Percentiles rank a stretch among this genome's conserved stretches.
phyloP scores from a whole-genome alignment of 2,113 vertebrate species.

The Microcebus ravelobensis region DNA sequence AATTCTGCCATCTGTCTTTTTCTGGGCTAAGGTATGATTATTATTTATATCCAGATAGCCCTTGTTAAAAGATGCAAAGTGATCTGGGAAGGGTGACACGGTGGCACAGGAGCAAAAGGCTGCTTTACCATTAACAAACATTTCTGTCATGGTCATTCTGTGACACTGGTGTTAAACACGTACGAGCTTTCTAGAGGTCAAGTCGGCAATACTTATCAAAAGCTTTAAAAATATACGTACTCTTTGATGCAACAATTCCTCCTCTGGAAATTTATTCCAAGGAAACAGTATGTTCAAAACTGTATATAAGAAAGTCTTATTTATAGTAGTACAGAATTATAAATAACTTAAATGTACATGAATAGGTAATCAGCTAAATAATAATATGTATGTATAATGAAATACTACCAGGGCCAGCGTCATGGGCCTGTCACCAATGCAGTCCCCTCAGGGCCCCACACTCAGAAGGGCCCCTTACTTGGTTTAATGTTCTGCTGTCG shows the following conservation, averaged over 20 bases:
- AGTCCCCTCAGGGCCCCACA: neutral
- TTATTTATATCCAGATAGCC: neutral
- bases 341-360: neutral
- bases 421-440: too few species aligned
- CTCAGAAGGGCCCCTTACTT: neutral
- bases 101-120: neutral
- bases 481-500: neutral
- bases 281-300: neutral
- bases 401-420: neutral
- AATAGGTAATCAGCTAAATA: neutral
- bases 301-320: neutral
- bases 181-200: neutral
- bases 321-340: conserved; percentile 24
- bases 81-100: neutral
- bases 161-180: neutral
- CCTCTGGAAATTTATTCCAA: too few species aligned
- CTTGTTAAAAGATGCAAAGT: neutral
- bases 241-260: neutral
- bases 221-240: neutral
- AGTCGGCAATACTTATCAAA: neutral
- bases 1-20: neutral
- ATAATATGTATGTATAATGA: neutral
- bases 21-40: neutral
- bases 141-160: neutral
- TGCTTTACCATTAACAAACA: neutral